Base-by-base conservation (phyloP, 2,888 invertebrate genomes). In the Itoplectis maculator region DNA sequence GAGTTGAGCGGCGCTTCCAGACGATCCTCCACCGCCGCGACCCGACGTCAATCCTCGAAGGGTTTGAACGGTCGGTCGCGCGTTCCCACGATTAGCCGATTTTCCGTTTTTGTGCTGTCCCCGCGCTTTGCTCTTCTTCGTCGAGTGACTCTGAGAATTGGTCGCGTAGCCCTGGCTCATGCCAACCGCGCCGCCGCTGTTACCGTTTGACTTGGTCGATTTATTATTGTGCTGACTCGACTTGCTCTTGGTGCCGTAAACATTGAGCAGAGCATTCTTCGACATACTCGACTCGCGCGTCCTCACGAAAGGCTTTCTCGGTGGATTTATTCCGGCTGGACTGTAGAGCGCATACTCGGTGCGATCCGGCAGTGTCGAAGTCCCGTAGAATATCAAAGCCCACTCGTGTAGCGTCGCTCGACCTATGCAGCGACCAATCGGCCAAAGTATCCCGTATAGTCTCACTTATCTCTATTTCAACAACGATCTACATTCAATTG, bases 351-450 rank as follows among this genome's bases (percentile, higher is more conserved):
- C 87, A 84, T 91, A 90, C 37, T 92, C 90, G 7, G 90, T 89
- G 45, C 93, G 92, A 68, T 92, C 92, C 5, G 94, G 94, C 85
- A 93, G 89, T 72, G 93, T 94, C 83, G 94, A 96, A 80, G 98
- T 98, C 88, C 99, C 99, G 93, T 98, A 98, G 92, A 98, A 95
- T 91, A 97, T 96, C 92, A 99, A 95, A 83, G 98, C 97, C 99
- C 98, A 99, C 92, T 97, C 97, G 94, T 97, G 97, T 89, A 99
- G 95, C 85, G 96, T 96, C 82, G 98, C 98, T 93, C 97, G 96
- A 93, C 97, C 97, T 97, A 94, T 90, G 74, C 69, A 72, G 51
- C 66, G 63, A 54, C 45, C 69, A 79, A 81, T 81, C 54, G 70
- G 40, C 74, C 77, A 68, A 74, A 73, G 29, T 63, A 45, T 72